phyloP scores from a whole-genome alignment of 2,113 vertebrate genomes.

The Theristicus caerulescens region DNA sequence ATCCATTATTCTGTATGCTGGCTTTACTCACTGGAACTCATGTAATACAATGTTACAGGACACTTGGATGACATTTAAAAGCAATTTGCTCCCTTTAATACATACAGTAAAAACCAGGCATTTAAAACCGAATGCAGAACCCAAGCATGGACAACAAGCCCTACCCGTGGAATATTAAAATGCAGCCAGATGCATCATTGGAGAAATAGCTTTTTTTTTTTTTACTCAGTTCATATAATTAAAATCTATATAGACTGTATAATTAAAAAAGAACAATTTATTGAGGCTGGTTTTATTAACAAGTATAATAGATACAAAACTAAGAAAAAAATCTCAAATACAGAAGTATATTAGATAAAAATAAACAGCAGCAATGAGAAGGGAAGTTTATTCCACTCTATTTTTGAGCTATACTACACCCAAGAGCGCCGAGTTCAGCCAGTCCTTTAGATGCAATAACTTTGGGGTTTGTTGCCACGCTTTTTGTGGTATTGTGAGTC shows the following conservation, averaged over 20 bases:
- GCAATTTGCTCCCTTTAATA: neutral
- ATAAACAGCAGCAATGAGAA: neutral
- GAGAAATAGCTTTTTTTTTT: neutral
- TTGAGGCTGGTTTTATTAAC: neutral
- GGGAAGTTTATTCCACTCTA: neutral
- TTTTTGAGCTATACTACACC: neutral
- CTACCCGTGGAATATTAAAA: neutral
- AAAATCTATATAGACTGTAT: neutral
- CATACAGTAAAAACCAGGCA: neutral
- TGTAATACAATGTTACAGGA: neutral
- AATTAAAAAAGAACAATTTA: neutral
- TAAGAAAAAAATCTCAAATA: neutral
- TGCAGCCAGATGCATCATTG: neutral
- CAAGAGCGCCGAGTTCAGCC: conserved; percentile 23
- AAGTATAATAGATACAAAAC: neutral
- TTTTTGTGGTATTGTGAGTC: conserved; percentile 93
- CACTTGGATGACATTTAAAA: neutral
- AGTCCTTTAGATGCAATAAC: conserved; percentile 81
- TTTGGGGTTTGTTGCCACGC: conserved; percentile 91
- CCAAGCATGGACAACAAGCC: neutral
- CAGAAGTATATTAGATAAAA: neutral
- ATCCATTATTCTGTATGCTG: no score
- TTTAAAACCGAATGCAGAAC: neutral
- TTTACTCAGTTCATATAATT: neutral
- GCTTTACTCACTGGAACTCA: neutral